phyloP scores from a whole-genome alignment of 1,140 invertebrate species.

The Adoxophyes honmai region DNA sequence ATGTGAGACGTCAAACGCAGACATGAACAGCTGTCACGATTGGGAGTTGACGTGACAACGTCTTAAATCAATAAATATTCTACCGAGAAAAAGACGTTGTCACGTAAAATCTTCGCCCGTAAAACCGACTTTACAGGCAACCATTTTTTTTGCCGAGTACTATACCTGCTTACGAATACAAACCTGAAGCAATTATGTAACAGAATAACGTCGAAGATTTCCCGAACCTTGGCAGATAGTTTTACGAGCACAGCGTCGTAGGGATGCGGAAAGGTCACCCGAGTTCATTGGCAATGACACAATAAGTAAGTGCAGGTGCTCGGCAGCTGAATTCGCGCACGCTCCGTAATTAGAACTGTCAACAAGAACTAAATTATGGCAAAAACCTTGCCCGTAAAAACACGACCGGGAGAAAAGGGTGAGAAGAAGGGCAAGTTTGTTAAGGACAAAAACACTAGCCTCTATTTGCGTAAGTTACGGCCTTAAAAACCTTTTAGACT shows the following conservation, averaged over 20 bases:
- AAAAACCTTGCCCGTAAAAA: background rate
- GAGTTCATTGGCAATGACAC: constrained; percentile 36
- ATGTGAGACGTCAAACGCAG: too few relatives aligned
- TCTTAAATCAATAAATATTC: too few relatives aligned
- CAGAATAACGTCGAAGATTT: background rate
- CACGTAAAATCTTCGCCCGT: too few relatives aligned
- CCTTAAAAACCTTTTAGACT: constrained; percentile 7
- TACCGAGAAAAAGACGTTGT: too few relatives aligned
- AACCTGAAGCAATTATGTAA: background rate
- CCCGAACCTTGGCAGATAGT: background rate
- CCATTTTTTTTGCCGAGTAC: too few relatives aligned
- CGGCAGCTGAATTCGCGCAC: constrained; percentile 38
- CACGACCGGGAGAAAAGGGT: background rate
- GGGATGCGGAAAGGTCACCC: constrained; percentile 40
- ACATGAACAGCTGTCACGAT: too few relatives aligned
- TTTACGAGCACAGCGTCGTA: constrained; percentile 26
- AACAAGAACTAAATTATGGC: constrained; percentile 24
- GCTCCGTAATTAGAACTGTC: constrained; percentile 35
- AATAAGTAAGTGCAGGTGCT: constrained; percentile 44
- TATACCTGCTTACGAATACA: too few relatives aligned
- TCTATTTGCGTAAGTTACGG: background rate
- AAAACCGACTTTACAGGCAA: too few relatives aligned
- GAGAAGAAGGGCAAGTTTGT: background rate
- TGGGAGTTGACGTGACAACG: too few relatives aligned
- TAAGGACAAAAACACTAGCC: background rate